These are phyloP conservation scores for Ennomos erosarius DNA, from an alignment of 2,888 invertebrate genomes.

Conservation along the genomic window DNA sequence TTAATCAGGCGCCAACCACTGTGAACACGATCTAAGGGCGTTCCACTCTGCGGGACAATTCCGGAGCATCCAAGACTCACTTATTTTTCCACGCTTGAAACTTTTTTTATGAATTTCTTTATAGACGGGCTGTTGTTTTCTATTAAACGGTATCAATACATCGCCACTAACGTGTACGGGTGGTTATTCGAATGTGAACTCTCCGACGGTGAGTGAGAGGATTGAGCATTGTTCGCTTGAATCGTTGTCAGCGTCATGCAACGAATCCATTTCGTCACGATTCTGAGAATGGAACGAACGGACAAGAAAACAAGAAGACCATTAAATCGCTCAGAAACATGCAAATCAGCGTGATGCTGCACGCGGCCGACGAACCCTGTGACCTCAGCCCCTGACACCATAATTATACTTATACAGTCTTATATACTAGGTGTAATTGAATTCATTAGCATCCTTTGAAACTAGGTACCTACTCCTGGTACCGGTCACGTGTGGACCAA, in stretches of 20 bases:
- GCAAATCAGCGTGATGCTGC: conserved; percentile 68
- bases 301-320: conserved; percentile 62
- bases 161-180: conserved; percentile 8
- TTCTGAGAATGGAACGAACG: conserved; percentile 56
- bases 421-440: too few species aligned
- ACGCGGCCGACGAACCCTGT: conserved; percentile 61
- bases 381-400: conserved; percentile 48
- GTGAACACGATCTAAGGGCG: conserved; percentile 63
- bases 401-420: too few species aligned
- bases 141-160: conserved; percentile 31
- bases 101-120: conserved; percentile 38
- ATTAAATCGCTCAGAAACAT: conserved; percentile 63
- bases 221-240: conserved; percentile 13
- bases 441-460: too few species aligned
- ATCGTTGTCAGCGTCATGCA: conserved; percentile 46
- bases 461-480: too few species aligned
- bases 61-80: conserved; percentile 40
- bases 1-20: conserved; percentile 66
- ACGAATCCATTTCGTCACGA: conserved; percentile 60
- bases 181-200: conserved; percentile 22
- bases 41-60: conserved; percentile 54
- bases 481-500: too few species aligned
- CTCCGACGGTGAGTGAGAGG: conserved; percentile 6
- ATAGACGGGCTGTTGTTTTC: conserved; percentile 47
- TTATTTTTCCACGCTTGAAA: conserved; percentile 43